Evolutionary conservation across 1,140 invertebrate genomes (phyloP).

Genomic region (Heliothis virescens): DNA sequence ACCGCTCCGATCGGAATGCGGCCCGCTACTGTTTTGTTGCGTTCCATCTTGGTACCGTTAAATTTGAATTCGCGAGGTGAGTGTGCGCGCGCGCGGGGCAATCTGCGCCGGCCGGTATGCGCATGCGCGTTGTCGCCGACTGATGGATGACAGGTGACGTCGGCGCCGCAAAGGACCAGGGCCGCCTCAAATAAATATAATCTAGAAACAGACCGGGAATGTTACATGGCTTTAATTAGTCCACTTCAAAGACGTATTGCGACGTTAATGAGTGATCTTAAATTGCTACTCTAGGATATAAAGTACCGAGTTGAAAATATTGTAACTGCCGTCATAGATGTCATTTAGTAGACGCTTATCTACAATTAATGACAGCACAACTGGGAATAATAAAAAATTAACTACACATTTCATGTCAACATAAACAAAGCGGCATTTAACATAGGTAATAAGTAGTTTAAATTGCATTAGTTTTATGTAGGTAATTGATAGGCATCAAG

Average conservation of each 20-base stretch:
- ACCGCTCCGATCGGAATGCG: conserved; percentile 66
- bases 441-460: no score
- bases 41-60: conserved; percentile 81
- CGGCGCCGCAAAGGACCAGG: conserved; percentile 77
- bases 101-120: conserved; percentile 64
- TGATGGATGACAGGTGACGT: conserved; percentile 84
- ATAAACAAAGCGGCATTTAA: no score
- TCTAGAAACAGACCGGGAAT: conserved; percentile 53
- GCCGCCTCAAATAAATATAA: conserved; percentile 59
- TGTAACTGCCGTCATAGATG: not conserved
- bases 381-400: not conserved
- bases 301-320: not conserved
- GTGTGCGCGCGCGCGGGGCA: conserved; percentile 52
- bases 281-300: conserved; percentile 17
- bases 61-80: conserved; percentile 73
- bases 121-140: conserved; percentile 80
- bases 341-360: not conserved
- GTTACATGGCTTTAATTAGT: conserved; percentile 59
- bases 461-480: no score
- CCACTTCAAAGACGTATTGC: conserved; percentile 54
- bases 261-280: conserved; percentile 52
- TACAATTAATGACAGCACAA: not conserved
- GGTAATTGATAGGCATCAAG: no score
- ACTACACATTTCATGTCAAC: no score
- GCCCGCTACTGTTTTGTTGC: conserved; percentile 73